Base-by-base conservation (phyloP, 2,888 invertebrate species). In the Ctenicera cuprea region DNA sequence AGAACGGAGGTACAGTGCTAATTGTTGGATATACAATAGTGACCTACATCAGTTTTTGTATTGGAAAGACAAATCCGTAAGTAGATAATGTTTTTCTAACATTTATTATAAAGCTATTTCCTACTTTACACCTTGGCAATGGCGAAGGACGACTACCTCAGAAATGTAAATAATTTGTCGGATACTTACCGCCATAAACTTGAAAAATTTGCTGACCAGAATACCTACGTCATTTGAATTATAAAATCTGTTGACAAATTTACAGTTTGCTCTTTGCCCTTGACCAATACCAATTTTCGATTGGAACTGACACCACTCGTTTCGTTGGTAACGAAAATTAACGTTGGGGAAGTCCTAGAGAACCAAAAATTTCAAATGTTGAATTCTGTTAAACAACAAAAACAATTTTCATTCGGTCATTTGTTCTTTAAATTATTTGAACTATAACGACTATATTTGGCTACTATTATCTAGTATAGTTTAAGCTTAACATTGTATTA, bases 1-100 rank as follows among this genome's bases (percentile, higher is more conserved):
- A 65, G 73, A 81, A 80, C 83, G 83, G 83, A 83, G 81, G 81
- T 83, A 82, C 79, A 80, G 78, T 82, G 83, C 76, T 77, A 79
- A 81, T 78, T 81, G 80, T 81, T 83, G 83, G 83, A 84, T 83
- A 83, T 78, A 80, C 80, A 81, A 57, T 78, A 82, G 82, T 85
- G 84, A 82, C 84, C 82, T 79, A 83, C 73, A 64, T 83, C 80
- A 81, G 75, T 79, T 72, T 73, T 73, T 73, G 54, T 67, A 69
- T 71, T 71, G 75, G 73, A 75, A 41, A 68, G 41, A 66, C 54
- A 67, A 76, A 64, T 67, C 68, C 50, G 78, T 78, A 72, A 78
- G 78, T 78, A 75, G 64, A 62, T 52, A 61, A 52, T 68, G 48
- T 72, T 30, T 52, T 72, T 50, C 41, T 22, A 38, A 38, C 48